phyloP scores from a whole-genome alignment of 2,888 invertebrate genomes.

The Eulithis testata region DNA sequence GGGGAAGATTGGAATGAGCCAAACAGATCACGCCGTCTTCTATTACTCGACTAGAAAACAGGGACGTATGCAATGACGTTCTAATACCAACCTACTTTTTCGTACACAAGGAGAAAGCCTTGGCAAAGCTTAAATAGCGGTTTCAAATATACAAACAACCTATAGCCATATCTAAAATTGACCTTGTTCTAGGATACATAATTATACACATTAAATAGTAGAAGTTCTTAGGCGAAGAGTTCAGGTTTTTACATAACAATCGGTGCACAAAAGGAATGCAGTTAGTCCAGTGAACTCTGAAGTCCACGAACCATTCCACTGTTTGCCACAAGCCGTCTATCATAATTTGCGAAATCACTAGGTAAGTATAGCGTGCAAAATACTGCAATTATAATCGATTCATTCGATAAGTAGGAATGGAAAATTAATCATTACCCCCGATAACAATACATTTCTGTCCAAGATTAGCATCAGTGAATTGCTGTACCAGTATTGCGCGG shows the following conservation, averaged over 20 bases:
- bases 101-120: too few relatives aligned
- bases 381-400: conserved; percentile 58
- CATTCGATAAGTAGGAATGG: conserved; percentile 50
- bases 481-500: conserved; percentile 59
- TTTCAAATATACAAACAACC: too few relatives aligned
- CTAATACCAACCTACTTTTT: too few relatives aligned
- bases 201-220: too few relatives aligned
- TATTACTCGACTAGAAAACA: too few relatives aligned
- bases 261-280: conserved; percentile 49
- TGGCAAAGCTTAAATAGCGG: too few relatives aligned
- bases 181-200: too few relatives aligned
- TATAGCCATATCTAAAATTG: not conserved
- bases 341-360: conserved; percentile 31
- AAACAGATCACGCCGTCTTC: too few relatives aligned
- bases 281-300: conserved; percentile 40
- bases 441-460: conserved; percentile 63
- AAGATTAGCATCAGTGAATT: conserved; percentile 54
- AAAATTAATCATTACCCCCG: conserved; percentile 62
- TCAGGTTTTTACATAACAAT: conserved; percentile 45
- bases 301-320: not conserved
- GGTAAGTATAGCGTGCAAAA: conserved; percentile 45
- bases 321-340: conserved; percentile 10
- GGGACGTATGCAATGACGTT: too few relatives aligned
- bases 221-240: conserved; percentile 15
- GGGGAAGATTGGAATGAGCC: too few relatives aligned